Evolutionary conservation across 2,113 vertebrate genomes (phyloP).

Genomic region (Sitta europaea): DNA sequence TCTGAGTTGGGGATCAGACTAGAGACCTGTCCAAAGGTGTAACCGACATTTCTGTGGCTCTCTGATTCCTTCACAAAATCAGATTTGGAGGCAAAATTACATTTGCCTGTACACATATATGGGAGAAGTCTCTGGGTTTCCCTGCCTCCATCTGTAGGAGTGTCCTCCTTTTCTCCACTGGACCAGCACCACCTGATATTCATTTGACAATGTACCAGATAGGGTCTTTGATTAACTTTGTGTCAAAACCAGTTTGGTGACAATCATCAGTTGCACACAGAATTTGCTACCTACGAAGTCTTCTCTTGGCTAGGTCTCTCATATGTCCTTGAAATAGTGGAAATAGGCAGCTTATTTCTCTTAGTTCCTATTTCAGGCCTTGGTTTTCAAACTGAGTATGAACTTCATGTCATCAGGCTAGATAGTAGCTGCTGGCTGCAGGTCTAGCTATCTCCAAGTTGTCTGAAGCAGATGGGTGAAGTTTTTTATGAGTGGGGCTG

Average conservation of each 20-base stretch:
- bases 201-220: fast-evolving
- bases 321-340: background rate
- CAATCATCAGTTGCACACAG: background rate
- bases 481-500: background rate
- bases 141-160: background rate
- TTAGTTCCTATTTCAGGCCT: background rate
- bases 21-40: background rate
- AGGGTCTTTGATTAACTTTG: background rate
- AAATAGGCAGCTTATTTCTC: background rate
- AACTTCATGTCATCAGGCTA: background rate
- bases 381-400: background rate
- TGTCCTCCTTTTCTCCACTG: background rate
- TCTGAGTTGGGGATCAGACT: background rate
- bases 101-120: fast-evolving
- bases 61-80: background rate
- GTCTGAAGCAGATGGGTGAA: background rate
- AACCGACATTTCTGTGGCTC: background rate
- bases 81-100: background rate
- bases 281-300: background rate
- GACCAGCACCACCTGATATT: background rate
- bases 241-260: background rate
- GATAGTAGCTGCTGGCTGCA: background rate
- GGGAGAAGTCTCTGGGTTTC: background rate
- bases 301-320: background rate
- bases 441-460: background rate